Conservation (phyloP, 2,888 invertebrate species). For the Thecocarcelia acutangulata region DNA sequence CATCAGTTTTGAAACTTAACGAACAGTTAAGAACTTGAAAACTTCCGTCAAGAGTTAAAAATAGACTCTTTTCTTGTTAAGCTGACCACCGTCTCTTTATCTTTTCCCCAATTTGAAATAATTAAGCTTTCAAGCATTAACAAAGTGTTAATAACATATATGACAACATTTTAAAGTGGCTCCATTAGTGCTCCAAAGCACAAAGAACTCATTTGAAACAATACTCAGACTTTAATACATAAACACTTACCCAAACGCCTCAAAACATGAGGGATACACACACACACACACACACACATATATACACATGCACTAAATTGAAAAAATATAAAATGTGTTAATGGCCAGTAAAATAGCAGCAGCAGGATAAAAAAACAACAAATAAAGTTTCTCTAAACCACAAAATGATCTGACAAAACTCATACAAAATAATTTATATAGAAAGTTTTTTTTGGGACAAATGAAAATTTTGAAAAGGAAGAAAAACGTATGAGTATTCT, state of each 20-base stretch:
- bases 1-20: no score
- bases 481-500: conserved; percentile 38
- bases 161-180: conserved; percentile 38
- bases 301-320: no score
- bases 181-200: conserved; percentile 49
- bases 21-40: no score
- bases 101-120: conserved; percentile 38
- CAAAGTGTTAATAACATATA: conserved; percentile 62
- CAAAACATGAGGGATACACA: conserved; percentile 4
- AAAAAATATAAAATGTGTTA: conserved; percentile 55
- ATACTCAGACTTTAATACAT: neutral
- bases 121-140: conserved; percentile 52
- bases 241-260: neutral
- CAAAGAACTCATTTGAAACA: conserved; percentile 34
- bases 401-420: conserved; percentile 31
- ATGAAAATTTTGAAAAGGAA: neutral
- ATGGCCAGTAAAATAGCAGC: conserved; percentile 43
- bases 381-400: conserved; percentile 43
- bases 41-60: no score
- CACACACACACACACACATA: neutral
- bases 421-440: conserved; percentile 56
- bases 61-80: no score
- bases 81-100: neutral
- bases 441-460: conserved; percentile 52
- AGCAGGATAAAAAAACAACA: conserved; percentile 15